These are phyloP conservation scores for Pangasianodon gigas DNA, from an alignment of 2,113 vertebrate species.

Conservation along the genomic window DNA sequence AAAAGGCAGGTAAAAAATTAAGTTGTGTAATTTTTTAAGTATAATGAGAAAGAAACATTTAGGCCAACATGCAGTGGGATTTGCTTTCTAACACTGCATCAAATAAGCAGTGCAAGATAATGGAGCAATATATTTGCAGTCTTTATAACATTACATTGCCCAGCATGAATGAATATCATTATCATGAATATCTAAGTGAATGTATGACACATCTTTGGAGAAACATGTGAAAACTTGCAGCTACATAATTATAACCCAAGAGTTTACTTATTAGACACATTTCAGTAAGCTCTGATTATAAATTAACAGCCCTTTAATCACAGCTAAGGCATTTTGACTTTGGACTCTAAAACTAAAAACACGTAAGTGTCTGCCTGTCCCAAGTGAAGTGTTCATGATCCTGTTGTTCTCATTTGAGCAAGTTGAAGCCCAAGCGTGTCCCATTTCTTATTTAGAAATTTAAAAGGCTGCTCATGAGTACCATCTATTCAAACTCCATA, in stretches of 20 bases:
- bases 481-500: background rate
- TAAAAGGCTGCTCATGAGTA: background rate
- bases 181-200: background rate
- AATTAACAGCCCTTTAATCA: background rate
- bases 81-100: background rate
- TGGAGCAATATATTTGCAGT: background rate
- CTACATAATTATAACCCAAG: background rate
- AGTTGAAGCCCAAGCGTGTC: background rate
- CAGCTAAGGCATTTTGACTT: background rate
- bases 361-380: background rate
- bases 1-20: background rate
- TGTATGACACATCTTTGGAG: background rate
- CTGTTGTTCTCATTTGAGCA: background rate
- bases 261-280: slow-evolving; percentile 2
- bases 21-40: background rate
- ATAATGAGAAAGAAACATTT: background rate
- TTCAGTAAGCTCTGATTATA: background rate
- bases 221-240: background rate
- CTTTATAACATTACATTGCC: background rate
- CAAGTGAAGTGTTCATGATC: background rate
- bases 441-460: background rate
- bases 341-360: background rate
- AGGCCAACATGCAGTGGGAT: background rate
- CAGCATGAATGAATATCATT: background rate
- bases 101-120: background rate